phyloP scores from a whole-genome alignment of 53 echinoderm and acorn worm species.

The Paracentrotus lividus region DNA sequence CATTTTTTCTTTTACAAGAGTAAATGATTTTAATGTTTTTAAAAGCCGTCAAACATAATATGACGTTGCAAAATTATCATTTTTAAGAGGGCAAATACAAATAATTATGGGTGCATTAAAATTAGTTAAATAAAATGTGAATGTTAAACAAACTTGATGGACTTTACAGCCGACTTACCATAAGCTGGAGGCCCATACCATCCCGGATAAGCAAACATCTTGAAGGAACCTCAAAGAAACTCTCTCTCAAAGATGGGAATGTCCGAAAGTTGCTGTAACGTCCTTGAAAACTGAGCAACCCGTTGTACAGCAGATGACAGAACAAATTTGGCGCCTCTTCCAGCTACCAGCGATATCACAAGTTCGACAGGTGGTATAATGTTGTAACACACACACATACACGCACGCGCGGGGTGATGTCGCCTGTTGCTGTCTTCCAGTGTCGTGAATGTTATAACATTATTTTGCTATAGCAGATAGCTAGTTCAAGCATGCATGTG shows the following conservation, averaged over 20 bases:
- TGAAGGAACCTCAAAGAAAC: neutral
- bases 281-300: conserved; percentile 11
- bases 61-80: too few relatives aligned
- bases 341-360: conserved; percentile 27
- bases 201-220: conserved; percentile 61
- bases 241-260: neutral
- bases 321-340: conserved; percentile 12
- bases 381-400: neutral
- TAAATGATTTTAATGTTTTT: too few relatives aligned
- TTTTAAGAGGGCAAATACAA: too few relatives aligned
- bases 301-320: neutral
- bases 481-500: conserved; percentile 54
- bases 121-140: too few relatives aligned
- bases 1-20: too few relatives aligned
- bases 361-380: conserved; percentile 31
- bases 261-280: conserved; percentile 21
- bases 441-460: conserved; percentile 12
- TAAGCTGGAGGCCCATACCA: conserved; percentile 62
- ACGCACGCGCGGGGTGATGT: neutral
- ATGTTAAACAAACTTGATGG: neutral
- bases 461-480: neutral
- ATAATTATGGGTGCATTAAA: too few relatives aligned
- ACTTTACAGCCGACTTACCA: conserved; percentile 7
- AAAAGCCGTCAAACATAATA: too few relatives aligned
- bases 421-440: conserved; percentile 6